phyloP scores from a whole-genome alignment of 2,113 vertebrate species.

The Cochlearius cochlearius region DNA sequence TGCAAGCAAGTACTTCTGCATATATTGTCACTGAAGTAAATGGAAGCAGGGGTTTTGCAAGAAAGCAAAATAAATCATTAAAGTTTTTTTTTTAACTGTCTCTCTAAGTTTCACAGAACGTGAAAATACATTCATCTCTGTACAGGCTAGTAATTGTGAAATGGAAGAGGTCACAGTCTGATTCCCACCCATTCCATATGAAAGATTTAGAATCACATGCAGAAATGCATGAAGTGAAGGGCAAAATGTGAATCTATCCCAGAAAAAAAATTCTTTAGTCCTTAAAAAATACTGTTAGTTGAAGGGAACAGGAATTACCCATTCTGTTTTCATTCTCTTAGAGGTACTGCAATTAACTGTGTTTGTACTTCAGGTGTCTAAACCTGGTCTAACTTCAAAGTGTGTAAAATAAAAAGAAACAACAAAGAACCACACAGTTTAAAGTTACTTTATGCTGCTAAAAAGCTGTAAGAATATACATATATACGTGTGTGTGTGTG shows the following conservation, averaged over 20 bases:
- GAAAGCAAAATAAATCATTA: background rate
- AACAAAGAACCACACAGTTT: fast-evolving
- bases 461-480: background rate
- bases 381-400: background rate
- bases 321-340: background rate
- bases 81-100: background rate
- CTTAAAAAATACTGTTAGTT: background rate
- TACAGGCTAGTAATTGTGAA: background rate
- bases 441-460: background rate
- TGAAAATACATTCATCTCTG: background rate
- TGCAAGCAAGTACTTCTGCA: background rate
- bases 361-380: background rate
- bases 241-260: background rate
- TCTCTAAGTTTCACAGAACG: background rate
- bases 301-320: background rate
- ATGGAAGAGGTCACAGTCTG: background rate
- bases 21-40: background rate
- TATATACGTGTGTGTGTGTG: background rate
- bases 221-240: background rate
- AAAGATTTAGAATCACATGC: background rate
- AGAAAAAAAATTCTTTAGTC: background rate
- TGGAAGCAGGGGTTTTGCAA: background rate
- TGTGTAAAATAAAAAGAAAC: background rate
- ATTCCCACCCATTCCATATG: background rate
- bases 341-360: background rate